phyloP scores from a whole-genome alignment of 2,888 invertebrate species.

The Scaptomyza tumidula region DNA sequence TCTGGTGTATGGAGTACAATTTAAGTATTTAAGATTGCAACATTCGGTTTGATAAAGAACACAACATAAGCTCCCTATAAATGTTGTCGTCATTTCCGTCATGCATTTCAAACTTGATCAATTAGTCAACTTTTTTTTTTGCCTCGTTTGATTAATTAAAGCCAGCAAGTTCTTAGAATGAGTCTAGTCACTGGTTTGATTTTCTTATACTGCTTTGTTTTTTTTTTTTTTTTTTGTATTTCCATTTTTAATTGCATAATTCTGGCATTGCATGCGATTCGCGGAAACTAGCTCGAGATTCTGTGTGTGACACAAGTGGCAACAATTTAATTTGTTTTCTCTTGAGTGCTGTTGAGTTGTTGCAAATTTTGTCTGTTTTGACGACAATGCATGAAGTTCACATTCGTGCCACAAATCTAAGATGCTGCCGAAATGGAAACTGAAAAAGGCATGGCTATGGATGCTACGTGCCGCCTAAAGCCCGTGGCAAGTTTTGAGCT shows the following conservation, averaged over 20 bases:
- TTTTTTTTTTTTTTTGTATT: conserved; percentile 43
- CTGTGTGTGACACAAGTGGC: conserved; percentile 54
- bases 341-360: conserved; percentile 5
- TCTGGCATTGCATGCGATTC: conserved; percentile 70
- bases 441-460: conserved; percentile 44
- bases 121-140: conserved; percentile 19
- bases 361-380: conserved; percentile 52
- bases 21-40: conserved; percentile 43
- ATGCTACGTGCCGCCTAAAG: conserved; percentile 53
- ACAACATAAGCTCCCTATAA: conserved; percentile 4
- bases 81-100: conserved; percentile 25
- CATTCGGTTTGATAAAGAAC: conserved; percentile 3
- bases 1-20: conserved; percentile 7
- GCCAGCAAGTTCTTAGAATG: conserved; percentile 14
- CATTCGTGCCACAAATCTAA: conserved; percentile 77
- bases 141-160: conserved; percentile 61
- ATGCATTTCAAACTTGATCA: conserved; percentile 26
- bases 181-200: conserved; percentile 13
- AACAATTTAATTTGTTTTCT: conserved; percentile 74
- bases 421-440: conserved; percentile 62
- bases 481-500: conserved; percentile 33
- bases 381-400: conserved; percentile 78
- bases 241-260: conserved; percentile 78
- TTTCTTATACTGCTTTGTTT: conserved; percentile 7
- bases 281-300: conserved; percentile 35